These are phyloP conservation scores for Trogon melanurus DNA, from an alignment of 2,113 vertebrate genomes.

Conservation along the genomic window DNA sequence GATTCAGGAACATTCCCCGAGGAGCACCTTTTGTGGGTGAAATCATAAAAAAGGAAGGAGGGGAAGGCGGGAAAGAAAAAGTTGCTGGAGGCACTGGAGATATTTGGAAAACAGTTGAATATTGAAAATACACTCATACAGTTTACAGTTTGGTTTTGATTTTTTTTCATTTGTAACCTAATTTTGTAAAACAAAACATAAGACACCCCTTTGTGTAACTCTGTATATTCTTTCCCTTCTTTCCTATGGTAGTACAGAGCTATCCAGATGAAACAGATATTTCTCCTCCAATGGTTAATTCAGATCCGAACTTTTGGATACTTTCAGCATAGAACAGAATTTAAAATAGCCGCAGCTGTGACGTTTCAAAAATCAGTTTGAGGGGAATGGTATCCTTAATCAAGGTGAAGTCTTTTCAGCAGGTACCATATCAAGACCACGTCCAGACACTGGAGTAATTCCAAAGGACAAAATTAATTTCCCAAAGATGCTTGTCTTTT, in stretches of 20 bases:
- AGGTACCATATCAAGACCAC: neutral
- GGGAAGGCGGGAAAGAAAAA: neutral
- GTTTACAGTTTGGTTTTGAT: neutral
- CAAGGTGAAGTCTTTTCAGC: neutral
- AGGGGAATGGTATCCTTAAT: neutral
- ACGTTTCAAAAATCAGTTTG: neutral
- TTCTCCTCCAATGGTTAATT: neutral
- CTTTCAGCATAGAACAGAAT: neutral
- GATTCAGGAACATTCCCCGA: neutral
- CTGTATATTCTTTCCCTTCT: rapidly evolving
- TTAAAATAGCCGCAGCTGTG: neutral
- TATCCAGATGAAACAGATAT: neutral
- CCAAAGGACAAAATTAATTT: neutral
- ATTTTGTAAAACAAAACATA: neutral
- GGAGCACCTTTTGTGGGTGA: neutral
- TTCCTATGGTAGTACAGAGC: neutral
- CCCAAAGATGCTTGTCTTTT: neutral
- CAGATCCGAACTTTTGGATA: neutral
- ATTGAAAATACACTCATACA: neutral
- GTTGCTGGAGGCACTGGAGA: neutral
- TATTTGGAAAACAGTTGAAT: neutral
- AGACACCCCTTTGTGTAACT: neutral
- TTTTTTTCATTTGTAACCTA: neutral
- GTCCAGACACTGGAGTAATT: neutral
- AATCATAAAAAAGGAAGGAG: neutral